Percentiles rank a stretch among this genome's conserved stretches.
Conservation (phyloP, 2,888 invertebrate genomes). For the Dryadula phaetusa region DNA sequence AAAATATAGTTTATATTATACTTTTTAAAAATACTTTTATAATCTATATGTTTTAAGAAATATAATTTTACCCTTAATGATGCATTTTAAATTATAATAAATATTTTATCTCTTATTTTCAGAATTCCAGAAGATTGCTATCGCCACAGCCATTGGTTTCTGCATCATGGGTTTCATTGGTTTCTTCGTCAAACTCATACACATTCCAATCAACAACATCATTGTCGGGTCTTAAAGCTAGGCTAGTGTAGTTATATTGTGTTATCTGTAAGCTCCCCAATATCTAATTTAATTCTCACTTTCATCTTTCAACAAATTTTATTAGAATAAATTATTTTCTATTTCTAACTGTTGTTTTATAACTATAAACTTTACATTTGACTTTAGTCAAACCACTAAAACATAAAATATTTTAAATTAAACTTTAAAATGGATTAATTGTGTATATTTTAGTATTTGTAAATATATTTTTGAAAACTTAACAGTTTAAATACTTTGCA, state of each 20-base stretch:
- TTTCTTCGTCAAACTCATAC: conserved; percentile 99
- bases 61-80: no score
- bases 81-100: no score
- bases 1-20: neutral
- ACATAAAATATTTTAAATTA: no score
- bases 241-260: conserved; percentile 58
- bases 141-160: conserved; percentile 99
- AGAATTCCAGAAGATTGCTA: conserved; percentile 99
- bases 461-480: no score
- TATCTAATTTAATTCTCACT: conserved; percentile 67
- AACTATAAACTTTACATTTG: neutral
- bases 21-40: neutral
- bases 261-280: conserved; percentile 65
- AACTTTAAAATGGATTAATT: no score
- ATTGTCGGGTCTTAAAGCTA: conserved; percentile 90
- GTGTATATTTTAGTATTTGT: no score
- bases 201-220: conserved; percentile 99
- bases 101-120: conserved; percentile 61
- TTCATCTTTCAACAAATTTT: conserved; percentile 59
- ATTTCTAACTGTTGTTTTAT: conserved; percentile 51
- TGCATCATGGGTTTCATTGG: conserved; percentile 99
- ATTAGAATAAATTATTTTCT: conserved; percentile 75
- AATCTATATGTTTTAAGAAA: no score
- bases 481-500: no score
- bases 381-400: no score